Evolutionary conservation across 2,888 invertebrate species (phyloP).

Genomic region (Coelopa pilipes): DNA sequence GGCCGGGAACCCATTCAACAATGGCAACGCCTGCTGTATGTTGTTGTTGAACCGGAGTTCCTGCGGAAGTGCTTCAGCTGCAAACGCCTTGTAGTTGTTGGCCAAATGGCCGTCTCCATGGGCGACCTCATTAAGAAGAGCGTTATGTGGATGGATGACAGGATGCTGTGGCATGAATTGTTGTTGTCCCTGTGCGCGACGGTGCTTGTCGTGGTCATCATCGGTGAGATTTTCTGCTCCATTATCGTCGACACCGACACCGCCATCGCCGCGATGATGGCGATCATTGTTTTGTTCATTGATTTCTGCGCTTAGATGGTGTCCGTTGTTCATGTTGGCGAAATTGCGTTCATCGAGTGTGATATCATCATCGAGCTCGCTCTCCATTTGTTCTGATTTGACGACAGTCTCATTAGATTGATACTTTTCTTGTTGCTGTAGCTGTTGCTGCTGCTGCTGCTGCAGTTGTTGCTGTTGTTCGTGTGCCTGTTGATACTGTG

Average conservation of each 20-base stretch:
- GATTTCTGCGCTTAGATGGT: neutral
- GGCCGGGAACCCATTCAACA: conserved; percentile 44
- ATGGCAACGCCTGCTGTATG: conserved; percentile 20
- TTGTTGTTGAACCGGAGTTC: conserved; percentile 26
- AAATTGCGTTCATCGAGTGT: conserved; percentile 1
- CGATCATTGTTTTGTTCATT: neutral
- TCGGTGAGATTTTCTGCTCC: conserved; percentile 38
- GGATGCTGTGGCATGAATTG: conserved; percentile 40
- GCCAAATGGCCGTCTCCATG: conserved; percentile 26
- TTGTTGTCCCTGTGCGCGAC: conserved; percentile 18
- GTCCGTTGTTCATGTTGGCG: conserved; percentile 4
- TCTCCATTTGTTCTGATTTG: conserved; percentile 44
- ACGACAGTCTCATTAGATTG: conserved; percentile 35
- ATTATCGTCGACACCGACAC: conserved; percentile 14
- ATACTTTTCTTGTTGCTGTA: conserved; percentile 31
- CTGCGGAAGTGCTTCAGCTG: neutral
- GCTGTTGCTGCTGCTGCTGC: neutral
- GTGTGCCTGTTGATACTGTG: conserved; percentile 34
- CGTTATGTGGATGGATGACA: neutral
- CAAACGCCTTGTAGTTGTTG: conserved; percentile 43
- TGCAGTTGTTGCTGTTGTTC: conserved; percentile 31
- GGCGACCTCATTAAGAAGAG: conserved; percentile 36
- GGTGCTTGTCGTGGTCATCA: conserved; percentile 36
- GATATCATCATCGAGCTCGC: conserved; percentile 35
- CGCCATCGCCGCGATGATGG: neutral